These are phyloP conservation scores for Anguilla rostrata DNA, from an alignment of 2,113 vertebrate genomes.

Conservation along the genomic window DNA sequence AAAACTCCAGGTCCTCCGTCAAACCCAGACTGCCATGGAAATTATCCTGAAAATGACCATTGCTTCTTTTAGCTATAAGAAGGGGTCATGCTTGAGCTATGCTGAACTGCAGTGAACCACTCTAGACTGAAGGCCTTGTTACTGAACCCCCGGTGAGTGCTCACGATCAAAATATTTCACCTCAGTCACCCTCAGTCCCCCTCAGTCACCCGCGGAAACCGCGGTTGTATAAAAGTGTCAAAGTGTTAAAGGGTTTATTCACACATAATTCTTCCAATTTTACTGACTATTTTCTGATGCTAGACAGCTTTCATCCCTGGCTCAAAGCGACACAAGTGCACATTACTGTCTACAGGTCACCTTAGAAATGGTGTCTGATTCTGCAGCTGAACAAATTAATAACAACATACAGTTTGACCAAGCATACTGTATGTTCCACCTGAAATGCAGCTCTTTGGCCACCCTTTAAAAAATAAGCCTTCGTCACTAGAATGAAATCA, in stretches of 20 bases:
- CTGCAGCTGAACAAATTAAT: background rate
- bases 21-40: background rate
- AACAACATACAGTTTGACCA: background rate
- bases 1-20: background rate
- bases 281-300: background rate
- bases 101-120: background rate
- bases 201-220: background rate
- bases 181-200: background rate
- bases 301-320: background rate
- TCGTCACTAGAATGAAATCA: conserved; percentile 41
- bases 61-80: accelerated
- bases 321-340: background rate
- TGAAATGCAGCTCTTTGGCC: background rate
- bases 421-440: background rate
- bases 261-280: background rate
- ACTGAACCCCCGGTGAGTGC: background rate
- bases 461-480: conserved; percentile 32
- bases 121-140: background rate
- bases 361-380: background rate
- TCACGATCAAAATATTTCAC: too few species aligned
- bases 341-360: background rate
- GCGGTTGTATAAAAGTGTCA: background rate
- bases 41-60: background rate
- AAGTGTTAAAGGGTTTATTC: background rate
- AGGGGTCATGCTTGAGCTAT: background rate